A percentile compares a stretch with the other conserved stretches of the same genome.
phyloP scores from a whole-genome alignment of 2,888 invertebrate genomes.

The Cerastis rubricosa region DNA sequence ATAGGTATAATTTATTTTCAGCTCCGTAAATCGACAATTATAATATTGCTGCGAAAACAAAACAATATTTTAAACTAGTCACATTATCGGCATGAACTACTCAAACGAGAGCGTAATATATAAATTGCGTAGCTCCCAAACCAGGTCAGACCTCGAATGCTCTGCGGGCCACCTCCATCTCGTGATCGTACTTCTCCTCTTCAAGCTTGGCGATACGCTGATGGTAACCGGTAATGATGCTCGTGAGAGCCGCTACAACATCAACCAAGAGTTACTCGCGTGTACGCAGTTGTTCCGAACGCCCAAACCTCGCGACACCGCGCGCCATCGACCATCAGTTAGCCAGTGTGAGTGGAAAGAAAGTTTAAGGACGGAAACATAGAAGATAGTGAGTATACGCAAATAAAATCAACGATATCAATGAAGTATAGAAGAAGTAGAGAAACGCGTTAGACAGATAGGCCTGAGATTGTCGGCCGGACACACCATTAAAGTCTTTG shows the following conservation, averaged over 20 bases:
- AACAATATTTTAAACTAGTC: conserved; percentile 85
- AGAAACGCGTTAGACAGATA: conserved; percentile 84
- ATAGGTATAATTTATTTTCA: conserved; percentile 83
- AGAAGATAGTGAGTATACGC: conserved; percentile 81
- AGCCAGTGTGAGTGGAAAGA: conserved; percentile 82
- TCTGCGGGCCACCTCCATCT: conserved; percentile 98
- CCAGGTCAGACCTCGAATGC: conserved; percentile 96
- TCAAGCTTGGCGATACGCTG: conserved; percentile 95
- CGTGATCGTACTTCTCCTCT: conserved; percentile 99
- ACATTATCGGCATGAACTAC: conserved; percentile 89
- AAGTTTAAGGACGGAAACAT: conserved; percentile 79
- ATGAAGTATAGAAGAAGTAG: conserved; percentile 83
- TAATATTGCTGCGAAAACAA: conserved; percentile 88
- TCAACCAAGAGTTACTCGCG: conserved; percentile 86
- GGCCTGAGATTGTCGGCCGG: conserved; percentile 78
- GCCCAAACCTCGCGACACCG: conserved; percentile 60
- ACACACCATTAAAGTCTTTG: conserved; percentile 77
- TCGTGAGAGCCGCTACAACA: conserved; percentile 92
- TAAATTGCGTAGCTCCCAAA: conserved; percentile 82
- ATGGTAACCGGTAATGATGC: conserved; percentile 95
- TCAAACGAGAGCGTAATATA: conserved; percentile 85
- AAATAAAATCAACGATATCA: conserved; percentile 80
- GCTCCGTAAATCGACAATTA: conserved; percentile 82
- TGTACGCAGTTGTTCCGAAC: conserved; percentile 52
- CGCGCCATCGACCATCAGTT: conserved; percentile 79